Conservation (phyloP, 1,140 invertebrate species). For the Heliconius congener region DNA sequence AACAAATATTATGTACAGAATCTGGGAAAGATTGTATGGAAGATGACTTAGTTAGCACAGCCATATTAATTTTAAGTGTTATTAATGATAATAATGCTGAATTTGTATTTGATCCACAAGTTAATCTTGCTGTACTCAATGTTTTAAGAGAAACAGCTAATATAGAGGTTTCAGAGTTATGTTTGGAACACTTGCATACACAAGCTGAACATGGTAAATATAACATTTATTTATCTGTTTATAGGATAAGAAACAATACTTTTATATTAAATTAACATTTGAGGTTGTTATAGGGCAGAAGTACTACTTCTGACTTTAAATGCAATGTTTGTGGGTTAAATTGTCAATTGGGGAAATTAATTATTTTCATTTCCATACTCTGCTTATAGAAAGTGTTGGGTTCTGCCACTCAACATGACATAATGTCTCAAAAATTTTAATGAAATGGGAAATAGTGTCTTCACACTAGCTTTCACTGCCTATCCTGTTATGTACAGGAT, state of each 20-base stretch:
- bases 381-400: no score
- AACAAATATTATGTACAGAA: slow-evolving; percentile 73
- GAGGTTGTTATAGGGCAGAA: no score
- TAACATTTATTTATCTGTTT: no score
- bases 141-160: slow-evolving; percentile 84
- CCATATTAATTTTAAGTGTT: slow-evolving; percentile 87
- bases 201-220: slow-evolving; percentile 88
- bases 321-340: no score
- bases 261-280: neutral
- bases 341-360: no score
- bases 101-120: slow-evolving; percentile 79
- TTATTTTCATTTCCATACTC: no score
- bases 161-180: slow-evolving; percentile 87
- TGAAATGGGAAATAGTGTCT: no score
- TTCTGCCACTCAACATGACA: no score
- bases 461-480: no score
- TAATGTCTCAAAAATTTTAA: no score
- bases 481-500: no score
- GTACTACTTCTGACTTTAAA: no score
- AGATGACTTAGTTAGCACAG: slow-evolving; percentile 82
- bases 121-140: slow-evolving; percentile 83
- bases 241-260: neutral
- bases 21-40: slow-evolving; percentile 61
- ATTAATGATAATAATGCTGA: slow-evolving; percentile 87
- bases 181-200: slow-evolving; percentile 87